Evolutionary conservation across 35 echinoderm and acorn worm species (phyloP).

Genomic region (Antedon bifida): DNA sequence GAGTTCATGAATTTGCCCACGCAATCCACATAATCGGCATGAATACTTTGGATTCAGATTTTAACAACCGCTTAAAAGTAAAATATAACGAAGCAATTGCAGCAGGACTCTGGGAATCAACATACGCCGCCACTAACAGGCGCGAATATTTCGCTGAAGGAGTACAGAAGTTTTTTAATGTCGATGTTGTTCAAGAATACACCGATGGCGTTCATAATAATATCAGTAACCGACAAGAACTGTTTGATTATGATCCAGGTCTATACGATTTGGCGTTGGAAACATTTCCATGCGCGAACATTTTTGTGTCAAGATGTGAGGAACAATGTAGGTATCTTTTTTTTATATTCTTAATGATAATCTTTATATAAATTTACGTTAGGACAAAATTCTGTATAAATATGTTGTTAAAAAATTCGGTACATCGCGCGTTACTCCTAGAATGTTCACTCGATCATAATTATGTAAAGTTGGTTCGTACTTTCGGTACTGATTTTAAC

Average conservation of each 20-base stretch:
- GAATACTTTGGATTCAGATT: slow-evolving; percentile 11
- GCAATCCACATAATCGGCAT: slow-evolving; percentile 38
- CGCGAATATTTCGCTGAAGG: slow-evolving; percentile 57
- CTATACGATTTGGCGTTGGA: slow-evolving; percentile 28
- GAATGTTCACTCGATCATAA: too few species aligned
- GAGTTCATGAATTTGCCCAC: slow-evolving; percentile 65
- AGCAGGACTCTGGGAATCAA: slow-evolving; percentile 12
- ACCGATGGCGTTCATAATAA: slow-evolving; percentile 27
- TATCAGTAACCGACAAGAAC: slow-evolving; percentile 27
- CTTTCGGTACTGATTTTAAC: too few species aligned
- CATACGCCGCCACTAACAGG: slow-evolving; percentile 12
- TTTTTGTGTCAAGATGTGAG: slow-evolving; percentile 35
- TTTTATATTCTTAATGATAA: too few species aligned
- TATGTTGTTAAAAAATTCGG: too few species aligned
- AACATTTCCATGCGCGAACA: slow-evolving; percentile 50
- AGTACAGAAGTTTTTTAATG: slow-evolving; percentile 47
- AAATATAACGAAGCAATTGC: slow-evolving; percentile 5
- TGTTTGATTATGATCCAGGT: slow-evolving; percentile 24
- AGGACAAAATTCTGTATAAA: too few species aligned
- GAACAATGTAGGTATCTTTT: slow-evolving; percentile 34
- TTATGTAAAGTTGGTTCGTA: too few species aligned
- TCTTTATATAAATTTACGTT: too few species aligned
- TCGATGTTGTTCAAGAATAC: slow-evolving; percentile 9
- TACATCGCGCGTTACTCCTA: too few species aligned
- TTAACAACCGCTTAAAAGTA: neutral